These are phyloP conservation scores for Molanna angustata DNA, from an alignment of 2,888 invertebrate species.

Conservation along the genomic window DNA sequence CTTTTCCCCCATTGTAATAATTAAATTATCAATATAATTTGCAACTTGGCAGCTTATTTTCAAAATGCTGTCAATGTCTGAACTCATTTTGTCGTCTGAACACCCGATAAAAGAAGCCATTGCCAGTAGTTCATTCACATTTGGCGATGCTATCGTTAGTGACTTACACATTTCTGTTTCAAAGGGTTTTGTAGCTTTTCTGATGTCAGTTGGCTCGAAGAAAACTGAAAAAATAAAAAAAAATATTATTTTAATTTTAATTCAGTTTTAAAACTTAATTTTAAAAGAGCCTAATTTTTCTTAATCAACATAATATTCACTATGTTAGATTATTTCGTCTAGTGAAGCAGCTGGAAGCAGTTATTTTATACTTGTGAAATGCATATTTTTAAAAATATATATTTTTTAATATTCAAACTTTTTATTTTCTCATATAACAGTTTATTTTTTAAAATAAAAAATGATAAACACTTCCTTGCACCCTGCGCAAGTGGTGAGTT, in stretches of 20 bases:
- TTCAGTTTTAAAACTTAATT: no score
- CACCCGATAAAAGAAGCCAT: conserved; percentile 58
- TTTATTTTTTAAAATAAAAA: no score
- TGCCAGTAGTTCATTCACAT: conserved; percentile 69
- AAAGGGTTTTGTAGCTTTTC: conserved; percentile 73
- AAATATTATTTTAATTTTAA: not conserved
- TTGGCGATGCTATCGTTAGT: conserved; percentile 72
- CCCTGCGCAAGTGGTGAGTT: no score
- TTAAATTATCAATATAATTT: conserved; percentile 53
- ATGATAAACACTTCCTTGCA: no score
- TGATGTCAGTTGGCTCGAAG: conserved; percentile 86
- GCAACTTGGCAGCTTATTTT: conserved; percentile 39
- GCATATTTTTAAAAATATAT: no score
- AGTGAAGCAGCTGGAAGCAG: no score
- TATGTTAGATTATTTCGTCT: no score
- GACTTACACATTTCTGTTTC: conserved; percentile 44
- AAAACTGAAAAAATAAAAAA: conserved; percentile 65
- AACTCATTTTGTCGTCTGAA: conserved; percentile 37
- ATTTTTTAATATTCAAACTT: no score
- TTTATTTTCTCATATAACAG: no score
- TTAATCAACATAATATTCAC: no score
- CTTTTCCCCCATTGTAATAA: conserved; percentile 61
- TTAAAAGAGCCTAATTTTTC: no score
- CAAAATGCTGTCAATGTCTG: conserved; percentile 37
- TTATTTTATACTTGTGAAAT: no score